Conservation (phyloP, 2,113 vertebrate species). For the Dasyornis broadbenti region DNA sequence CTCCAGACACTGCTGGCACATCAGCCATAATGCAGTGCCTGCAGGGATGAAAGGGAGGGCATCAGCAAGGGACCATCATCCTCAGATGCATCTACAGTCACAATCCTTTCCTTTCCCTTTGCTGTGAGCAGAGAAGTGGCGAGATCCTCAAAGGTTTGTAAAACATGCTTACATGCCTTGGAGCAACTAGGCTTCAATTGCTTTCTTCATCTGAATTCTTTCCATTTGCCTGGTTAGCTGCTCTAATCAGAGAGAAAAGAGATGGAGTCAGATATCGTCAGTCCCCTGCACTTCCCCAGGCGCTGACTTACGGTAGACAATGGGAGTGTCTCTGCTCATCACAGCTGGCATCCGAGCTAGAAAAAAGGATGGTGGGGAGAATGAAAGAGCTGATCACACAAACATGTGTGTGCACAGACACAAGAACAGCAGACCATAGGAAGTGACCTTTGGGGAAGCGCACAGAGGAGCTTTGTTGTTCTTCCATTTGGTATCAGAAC, state of each 20-base stretch:
- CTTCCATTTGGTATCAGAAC: not conserved
- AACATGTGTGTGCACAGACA: not conserved
- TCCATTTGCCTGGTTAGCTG: not conserved
- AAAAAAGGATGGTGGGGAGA: not conserved
- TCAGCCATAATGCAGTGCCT: not conserved
- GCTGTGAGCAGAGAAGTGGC: not conserved
- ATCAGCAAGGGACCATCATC: not conserved
- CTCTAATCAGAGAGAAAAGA: not conserved
- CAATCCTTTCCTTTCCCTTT: not conserved
- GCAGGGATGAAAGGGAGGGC: not conserved
- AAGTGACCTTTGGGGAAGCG: not conserved
- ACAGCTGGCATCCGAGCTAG: not conserved
- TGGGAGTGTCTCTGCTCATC: not conserved
- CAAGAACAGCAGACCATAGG: not conserved
- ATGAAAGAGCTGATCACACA: not conserved
- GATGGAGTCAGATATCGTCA: not conserved
- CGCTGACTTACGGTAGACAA: not conserved
- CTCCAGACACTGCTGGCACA: not conserved
- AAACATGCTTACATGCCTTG: not conserved
- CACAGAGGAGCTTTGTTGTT: not conserved
- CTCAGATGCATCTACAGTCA: not conserved
- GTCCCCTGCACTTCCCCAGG: not conserved
- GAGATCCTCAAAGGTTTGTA: not conserved
- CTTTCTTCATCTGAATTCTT: not conserved
- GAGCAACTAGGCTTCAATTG: not conserved